Base-by-base conservation (phyloP, 2,113 vertebrate species). In the Takifugu bimaculatus region DNA sequence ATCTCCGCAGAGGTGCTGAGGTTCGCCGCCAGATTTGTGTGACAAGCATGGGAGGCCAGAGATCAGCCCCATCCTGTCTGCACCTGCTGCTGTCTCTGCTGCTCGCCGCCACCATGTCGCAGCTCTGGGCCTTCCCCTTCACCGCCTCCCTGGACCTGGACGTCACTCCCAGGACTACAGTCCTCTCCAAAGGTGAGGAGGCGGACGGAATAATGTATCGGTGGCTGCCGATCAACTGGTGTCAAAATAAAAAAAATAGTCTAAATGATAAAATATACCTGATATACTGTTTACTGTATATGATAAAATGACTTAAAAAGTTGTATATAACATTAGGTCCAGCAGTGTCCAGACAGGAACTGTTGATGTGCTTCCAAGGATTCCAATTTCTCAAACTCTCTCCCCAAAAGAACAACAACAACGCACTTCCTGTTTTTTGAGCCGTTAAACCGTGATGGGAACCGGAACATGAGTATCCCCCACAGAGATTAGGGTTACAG, bases 121-220 rank as follows among this genome's bases (percentile, higher is more conserved):
- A 78, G 44, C 45, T 84, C 44, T 78, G 80, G 86, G 87, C 88
- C 43, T 91, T 90, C 61, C 91, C 88, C 54, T 92, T 92, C 73
- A 90, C 87, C 75, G 83, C 91, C 0, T 79, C 86, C 5, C 76
- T 87, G 65, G 88, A 90, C 50, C 50, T 92, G 71, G 90, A 91
- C 13, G 83, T 88, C 76, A 89, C 80, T 56, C 87, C 91, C 43
- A 88, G 91, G 69, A 89, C 77, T 0, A 92, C 91, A 0, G 59
- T 92, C 45, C 81, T 79, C 71, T 71, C 71, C 50, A 87, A 87
- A 75, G 89, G 91, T 92, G 80, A 85, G 75, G 80, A 85, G 75
- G 26, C 0, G 26, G 2, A 54, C 50, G 20, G 20, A 20, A 20
- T 20, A 20, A 20, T 20, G 20, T 20, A 20, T 20, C 20, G 20